Evolutionary conservation across 2,797 vertebrate species (phyloP), one percentile per base, ranked within the genome.

Genomic region (Chloroceryle inda): DNA sequence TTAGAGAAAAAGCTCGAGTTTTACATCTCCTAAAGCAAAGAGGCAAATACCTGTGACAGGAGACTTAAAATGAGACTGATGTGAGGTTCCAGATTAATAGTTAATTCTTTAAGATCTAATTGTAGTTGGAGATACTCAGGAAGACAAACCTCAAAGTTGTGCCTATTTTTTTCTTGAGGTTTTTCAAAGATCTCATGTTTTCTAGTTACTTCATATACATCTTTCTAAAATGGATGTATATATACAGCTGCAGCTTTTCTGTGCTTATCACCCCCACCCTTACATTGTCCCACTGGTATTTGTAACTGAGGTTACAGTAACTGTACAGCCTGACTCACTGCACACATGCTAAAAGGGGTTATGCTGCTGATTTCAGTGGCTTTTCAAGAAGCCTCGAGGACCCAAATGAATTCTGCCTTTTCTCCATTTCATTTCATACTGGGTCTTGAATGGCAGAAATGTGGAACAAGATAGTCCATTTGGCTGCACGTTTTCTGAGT

Each of bases 311-410:
- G 33, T 66, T 52, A 17, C 50, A 6, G 26, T 52, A 29, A 52
- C 50, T 90, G 71, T 22, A 13, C 63, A 78, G 87, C 77, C 79
- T 90, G 91, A 92, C 85, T 91, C 92, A 89, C 64, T 58, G 58
- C 82, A 76, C 87, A 69, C 37, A 29, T 80, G 64, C 59, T 90
- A 52, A 76, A 91, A 42, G 52, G 53, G 96, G 56, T 91, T 73
- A 59, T 45, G 83, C 84, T 94, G 80, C 72, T 40, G 88, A 96
- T 73, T 94, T 67, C 75, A 77, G 76, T 58, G 90, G 40, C 82
- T 67, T 85, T 96, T 92, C 0, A 1, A 92, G 85, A 71, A 89
- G 42, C 27, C 44, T 91, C 18, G 35, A 95, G 56, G 72, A 95
- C 88, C 33, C 26, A 49, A 77, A 83, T 24, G 35, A 74, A 66